Evolutionary conservation across 2,888 invertebrate species (phyloP), one percentile per base, ranked within the genome.

Genomic region (Stegana nigrithorax): DNA sequence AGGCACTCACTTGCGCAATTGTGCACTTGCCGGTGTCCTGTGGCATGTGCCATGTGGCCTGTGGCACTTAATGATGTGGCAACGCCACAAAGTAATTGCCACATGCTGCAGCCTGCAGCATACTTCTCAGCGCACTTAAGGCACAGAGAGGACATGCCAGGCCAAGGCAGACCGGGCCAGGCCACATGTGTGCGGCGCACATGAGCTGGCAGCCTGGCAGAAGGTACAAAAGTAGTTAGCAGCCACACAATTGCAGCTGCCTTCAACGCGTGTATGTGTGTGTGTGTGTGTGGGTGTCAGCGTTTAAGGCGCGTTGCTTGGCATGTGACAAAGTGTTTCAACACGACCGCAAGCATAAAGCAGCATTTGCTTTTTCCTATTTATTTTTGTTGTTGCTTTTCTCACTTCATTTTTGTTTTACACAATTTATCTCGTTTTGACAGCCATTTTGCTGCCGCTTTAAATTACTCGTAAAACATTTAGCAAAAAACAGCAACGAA

Each of bases 301-400:
- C n/a, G n/a, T n/a, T n/a, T n/a, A 69, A 66, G 17, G 75, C 78
- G 74, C 71, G 76, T 76, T 74, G 74, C 76, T 76, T 78, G 78
- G 78, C 78, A n/a, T 75, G 76, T 74, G 68, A 62, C 67, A 14
- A 42, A 42, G 14, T n/a, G 42, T 42, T 42, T 2, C 42, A n/a
- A n/a, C n/a, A n/a, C n/a, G n/a, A n/a, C n/a, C n/a, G n/a, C n/a
- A n/a, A n/a, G n/a, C n/a, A n/a, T n/a, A n/a, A n/a, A n/a, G n/a
- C n/a, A n/a, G n/a, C 42, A 42, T 42, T 10, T n/a, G n/a, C n/a
- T n/a, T n/a, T n/a, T n/a, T n/a, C n/a, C n/a, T n/a, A n/a, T n/a
- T n/a, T n/a, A n/a, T n/a, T n/a, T n/a, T n/a, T n/a, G n/a, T n/a
- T n/a, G n/a, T n/a, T n/a, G n/a, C n/a, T 39, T 50, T 50, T 47